Conservation (phyloP, 2,797 vertebrate species). For the Leptatherina wallacei region DNA sequence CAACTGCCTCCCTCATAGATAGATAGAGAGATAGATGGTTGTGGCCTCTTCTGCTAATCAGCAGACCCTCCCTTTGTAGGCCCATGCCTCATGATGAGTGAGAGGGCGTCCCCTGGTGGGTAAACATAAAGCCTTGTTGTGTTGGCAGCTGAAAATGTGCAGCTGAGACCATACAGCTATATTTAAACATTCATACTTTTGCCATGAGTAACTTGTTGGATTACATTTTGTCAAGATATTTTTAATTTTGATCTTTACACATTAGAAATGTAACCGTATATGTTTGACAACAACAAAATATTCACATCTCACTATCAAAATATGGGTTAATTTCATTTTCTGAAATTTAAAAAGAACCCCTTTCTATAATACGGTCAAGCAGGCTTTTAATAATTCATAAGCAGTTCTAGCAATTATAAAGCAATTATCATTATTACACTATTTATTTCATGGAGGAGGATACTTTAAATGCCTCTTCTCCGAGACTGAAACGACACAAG, state of each 20-base stretch:
- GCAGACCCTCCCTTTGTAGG: neutral
- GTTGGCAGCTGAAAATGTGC: constrained; percentile 60
- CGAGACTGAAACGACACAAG: constrained; percentile 30
- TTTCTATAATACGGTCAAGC: constrained; percentile 34
- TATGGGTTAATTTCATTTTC: constrained; percentile 22
- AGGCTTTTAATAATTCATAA: constrained; percentile 42
- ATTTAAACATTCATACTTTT: constrained; percentile 58
- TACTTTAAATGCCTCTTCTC: constrained; percentile 8
- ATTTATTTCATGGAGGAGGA: constrained; percentile 6
- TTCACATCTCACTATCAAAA: constrained; percentile 61
- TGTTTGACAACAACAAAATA: constrained; percentile 56
- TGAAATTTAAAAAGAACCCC: constrained; percentile 5
- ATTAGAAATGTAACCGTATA: constrained; percentile 26
- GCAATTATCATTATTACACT: constrained; percentile 6
- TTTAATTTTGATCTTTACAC: constrained; percentile 55
- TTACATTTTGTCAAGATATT: constrained; percentile 26
- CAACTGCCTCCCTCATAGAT: neutral
- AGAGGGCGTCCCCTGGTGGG: constrained; percentile 80
- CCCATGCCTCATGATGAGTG: constrained; percentile 45
- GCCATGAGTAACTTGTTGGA: constrained; percentile 37
- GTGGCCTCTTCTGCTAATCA: neutral
- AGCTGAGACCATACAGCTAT: constrained; percentile 61
- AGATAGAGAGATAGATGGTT: neutral
- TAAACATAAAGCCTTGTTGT: constrained; percentile 31
- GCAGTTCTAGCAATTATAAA: constrained; percentile 26